Evolutionary conservation across 92 coral and sea anemone species (phyloP), one percentile per base, ranked within the genome.

Genomic region (Parazoanthus atlanticus): DNA sequence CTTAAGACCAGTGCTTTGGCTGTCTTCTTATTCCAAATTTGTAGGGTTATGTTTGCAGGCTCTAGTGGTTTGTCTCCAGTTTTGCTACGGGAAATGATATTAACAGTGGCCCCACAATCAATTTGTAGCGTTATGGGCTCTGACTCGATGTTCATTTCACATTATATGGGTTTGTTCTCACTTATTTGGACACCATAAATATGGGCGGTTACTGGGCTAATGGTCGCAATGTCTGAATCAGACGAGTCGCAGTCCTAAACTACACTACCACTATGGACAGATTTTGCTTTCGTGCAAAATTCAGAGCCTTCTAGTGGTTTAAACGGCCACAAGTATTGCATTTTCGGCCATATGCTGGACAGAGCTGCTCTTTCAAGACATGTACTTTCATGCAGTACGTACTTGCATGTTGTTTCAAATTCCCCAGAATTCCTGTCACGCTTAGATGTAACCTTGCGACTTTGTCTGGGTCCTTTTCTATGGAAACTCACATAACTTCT

Each of bases 271-370:
- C 7, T 11, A 72, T 47, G 86, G 30, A 88, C 17, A 28, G 61
- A 49, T 31, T 71, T 56, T 76, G 43, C 31, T 67, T 38, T 87
- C 21, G 9, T 6, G 6, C 75, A 74, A 11, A 61, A 0, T 33
- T 74, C 84, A 2, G 88, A 89, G 13, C 78, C 30, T 81, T 72
- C 74, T 86, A 88, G 81, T 88, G 82, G 46, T 88, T 88, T 69
- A 49, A 34, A 31, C 34, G 70, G 21, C 88, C 58, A 75, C 82
- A 72, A 21, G 19, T 38, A 54, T 81, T 88, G 64, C 90, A 88
- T 49, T 79, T 32, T 65, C 31, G 47, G 41, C 91, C 81, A 67
- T 29, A 81, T 28, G 75, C 76, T 5, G 91, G 82, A 11, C 91
- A 80, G 7, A 81, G 31, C 54, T 72, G 87, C 54, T 88, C 54